Conservation (phyloP, 2,888 invertebrate genomes). For the Cylindroiulus punctatus region DNA sequence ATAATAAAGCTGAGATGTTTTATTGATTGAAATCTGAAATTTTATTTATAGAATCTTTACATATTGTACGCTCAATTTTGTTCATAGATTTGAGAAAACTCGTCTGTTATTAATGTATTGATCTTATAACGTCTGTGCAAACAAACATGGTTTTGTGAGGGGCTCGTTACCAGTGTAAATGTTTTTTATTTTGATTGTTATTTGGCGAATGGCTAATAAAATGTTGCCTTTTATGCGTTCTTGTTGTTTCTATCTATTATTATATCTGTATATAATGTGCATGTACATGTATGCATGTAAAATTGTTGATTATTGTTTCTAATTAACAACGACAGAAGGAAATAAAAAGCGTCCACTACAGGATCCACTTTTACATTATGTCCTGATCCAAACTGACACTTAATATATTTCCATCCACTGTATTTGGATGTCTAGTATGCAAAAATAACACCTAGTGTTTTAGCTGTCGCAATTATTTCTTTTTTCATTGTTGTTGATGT, state of each 20-base stretch:
- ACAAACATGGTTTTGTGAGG: neutral
- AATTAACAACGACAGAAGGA: too few relatives aligned
- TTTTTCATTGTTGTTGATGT: too few relatives aligned
- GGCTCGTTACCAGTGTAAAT: neutral
- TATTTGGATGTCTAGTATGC: too few relatives aligned
- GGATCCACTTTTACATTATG: too few relatives aligned
- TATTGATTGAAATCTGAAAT: neutral
- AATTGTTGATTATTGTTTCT: too few relatives aligned
- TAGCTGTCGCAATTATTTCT: too few relatives aligned
- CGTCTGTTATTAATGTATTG: neutral
- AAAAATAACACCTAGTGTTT: too few relatives aligned
- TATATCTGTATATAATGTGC: neutral
- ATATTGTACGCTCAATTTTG: neutral
- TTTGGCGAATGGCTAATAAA: conserved; percentile 20
- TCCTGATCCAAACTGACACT: too few relatives aligned
- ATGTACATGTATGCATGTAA: too few relatives aligned
- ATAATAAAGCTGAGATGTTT: neutral
- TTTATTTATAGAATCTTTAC: neutral
- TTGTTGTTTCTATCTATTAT: neutral
- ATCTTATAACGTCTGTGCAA: neutral
- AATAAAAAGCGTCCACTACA: too few relatives aligned
- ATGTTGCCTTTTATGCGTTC: neutral
- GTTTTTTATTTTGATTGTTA: conserved; percentile 24
- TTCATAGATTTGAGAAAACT: neutral
- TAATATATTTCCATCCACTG: too few relatives aligned